Conservation (phyloP, 2,888 invertebrate species). For the Andrena chrysosceles region DNA sequence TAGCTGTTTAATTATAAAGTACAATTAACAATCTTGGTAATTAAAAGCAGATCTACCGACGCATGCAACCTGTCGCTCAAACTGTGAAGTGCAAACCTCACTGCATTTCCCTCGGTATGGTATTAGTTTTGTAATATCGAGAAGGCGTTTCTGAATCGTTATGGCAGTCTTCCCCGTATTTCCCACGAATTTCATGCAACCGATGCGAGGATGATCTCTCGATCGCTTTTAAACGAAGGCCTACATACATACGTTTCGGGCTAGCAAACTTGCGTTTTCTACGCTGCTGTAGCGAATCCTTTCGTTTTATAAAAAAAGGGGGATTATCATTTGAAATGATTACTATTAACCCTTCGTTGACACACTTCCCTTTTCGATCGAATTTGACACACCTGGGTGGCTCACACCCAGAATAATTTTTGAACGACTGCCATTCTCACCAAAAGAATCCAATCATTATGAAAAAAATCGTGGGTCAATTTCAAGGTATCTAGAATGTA, state of each 20-base stretch:
- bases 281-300: no score
- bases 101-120: neutral
- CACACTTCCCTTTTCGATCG: no score
- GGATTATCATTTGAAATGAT: neutral
- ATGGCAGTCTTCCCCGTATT: neutral
- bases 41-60: neutral
- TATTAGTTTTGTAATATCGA: neutral
- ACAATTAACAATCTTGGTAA: neutral
- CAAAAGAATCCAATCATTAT: no score
- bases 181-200: conserved; percentile 28
- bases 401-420: no score
- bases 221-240: no score
- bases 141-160: neutral
- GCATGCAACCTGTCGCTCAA: neutral
- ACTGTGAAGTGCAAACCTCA: conserved; percentile 1
- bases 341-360: no score
- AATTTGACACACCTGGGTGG: no score
- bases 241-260: no score
- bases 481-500: no score
- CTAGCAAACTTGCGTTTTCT: no score
- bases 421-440: no score
- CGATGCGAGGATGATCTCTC: neutral
- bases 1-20: neutral
- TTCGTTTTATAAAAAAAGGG: neutral
- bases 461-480: no score